A percentile compares a stretch with the other conserved stretches of the same genome.
These are phyloP conservation scores for Morus bassanus DNA, from an alignment of 2,797 vertebrate genomes.

Conservation along the genomic window DNA sequence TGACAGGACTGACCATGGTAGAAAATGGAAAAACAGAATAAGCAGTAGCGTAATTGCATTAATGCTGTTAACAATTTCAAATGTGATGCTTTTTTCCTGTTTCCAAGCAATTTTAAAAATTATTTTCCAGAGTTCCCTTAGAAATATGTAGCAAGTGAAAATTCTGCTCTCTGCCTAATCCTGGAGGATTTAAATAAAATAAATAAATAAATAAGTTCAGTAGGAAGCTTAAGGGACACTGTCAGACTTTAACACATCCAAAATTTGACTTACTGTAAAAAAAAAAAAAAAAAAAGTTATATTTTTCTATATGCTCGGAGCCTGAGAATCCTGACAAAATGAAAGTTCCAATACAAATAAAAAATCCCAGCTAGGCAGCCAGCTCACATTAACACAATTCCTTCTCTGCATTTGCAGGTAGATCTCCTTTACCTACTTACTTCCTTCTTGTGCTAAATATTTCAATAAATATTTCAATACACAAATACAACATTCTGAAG, in stretches of 20 bases:
- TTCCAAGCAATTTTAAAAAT: background rate
- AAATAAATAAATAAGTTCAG: background rate
- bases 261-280: background rate
- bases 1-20: accelerated
- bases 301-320: background rate
- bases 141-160: background rate
- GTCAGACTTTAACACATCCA: background rate
- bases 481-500: background rate
- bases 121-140: background rate
- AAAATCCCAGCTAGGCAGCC: background rate
- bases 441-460: background rate
- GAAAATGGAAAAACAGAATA: background rate
- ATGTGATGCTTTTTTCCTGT: background rate
- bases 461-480: background rate
- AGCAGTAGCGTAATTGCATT: background rate
- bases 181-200: background rate
- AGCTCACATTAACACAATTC: background rate
- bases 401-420: background rate
- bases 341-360: background rate
- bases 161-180: background rate
- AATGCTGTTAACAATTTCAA: background rate
- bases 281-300: background rate
- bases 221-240: background rate
- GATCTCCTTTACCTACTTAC: background rate
- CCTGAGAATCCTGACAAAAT: background rate